Conservation (phyloP, 2,113 vertebrate genomes). For the Entomyzon cyanotis region DNA sequence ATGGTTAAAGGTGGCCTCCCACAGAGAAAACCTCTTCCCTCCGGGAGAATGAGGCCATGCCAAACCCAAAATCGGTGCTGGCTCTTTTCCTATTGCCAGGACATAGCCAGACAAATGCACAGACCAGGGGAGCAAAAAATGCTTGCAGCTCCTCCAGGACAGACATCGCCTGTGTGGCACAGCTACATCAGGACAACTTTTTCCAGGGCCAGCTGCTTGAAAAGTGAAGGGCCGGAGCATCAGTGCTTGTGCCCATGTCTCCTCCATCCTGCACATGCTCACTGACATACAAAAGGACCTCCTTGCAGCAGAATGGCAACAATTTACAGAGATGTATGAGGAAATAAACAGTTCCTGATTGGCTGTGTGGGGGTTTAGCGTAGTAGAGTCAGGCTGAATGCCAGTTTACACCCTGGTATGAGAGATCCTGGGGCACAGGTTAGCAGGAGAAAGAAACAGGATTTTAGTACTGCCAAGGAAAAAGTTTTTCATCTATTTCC, state of each 20-base stretch:
- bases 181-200: background rate
- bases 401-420: background rate
- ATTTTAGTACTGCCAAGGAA: background rate
- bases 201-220: background rate
- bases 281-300: background rate
- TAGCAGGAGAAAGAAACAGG: background rate
- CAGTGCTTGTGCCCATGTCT: background rate
- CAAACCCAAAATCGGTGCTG: background rate
- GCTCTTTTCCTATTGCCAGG: background rate
- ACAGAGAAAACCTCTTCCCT: background rate
- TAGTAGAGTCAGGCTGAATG: background rate
- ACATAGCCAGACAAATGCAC: background rate
- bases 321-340: background rate
- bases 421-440: conserved; percentile 16
- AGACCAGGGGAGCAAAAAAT: background rate
- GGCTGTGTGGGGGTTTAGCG: background rate
- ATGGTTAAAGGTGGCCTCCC: background rate
- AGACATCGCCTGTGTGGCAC: fast-evolving
- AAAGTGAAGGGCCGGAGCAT: background rate
- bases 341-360: background rate
- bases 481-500: background rate
- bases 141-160: background rate
- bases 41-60: background rate
- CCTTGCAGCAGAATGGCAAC: background rate
- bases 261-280: background rate